phyloP scores from a whole-genome alignment of 2,888 invertebrate species.

The Aspidiotus rigidus region DNA sequence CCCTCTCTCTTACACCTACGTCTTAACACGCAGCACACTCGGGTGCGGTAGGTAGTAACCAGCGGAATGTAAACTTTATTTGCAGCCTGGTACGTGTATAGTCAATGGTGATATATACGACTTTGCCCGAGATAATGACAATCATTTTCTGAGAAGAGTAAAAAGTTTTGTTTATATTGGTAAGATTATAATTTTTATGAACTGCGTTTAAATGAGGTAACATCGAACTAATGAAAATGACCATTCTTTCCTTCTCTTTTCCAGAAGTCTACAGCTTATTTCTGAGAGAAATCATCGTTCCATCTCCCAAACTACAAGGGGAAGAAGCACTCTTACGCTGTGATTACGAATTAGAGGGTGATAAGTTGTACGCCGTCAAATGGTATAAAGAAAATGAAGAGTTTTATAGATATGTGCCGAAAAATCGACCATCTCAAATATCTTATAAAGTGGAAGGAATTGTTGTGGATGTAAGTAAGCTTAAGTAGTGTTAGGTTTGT shows the following conservation, averaged over 20 bases:
- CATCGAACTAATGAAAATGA: not conserved
- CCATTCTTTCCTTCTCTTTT: not conserved
- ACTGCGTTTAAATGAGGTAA: too few relatives aligned
- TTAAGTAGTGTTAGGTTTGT: too few relatives aligned
- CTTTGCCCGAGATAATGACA: too few relatives aligned
- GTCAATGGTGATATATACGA: too few relatives aligned
- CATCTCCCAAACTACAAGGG: conserved; percentile 55
- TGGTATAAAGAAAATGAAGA: conserved; percentile 80
- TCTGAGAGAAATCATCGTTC: conserved; percentile 49
- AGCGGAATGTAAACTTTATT: too few relatives aligned
- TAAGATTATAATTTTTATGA: too few relatives aligned
- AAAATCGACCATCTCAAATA: conserved; percentile 46
- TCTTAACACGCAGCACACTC: too few relatives aligned
- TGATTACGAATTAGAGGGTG: conserved; percentile 56
- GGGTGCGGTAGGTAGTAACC: too few relatives aligned
- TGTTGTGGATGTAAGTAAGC: conserved; percentile 55
- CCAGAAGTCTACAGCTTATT: conserved; percentile 19
- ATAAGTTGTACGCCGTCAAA: conserved; percentile 67
- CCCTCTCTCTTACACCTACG: too few relatives aligned
- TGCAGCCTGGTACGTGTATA: too few relatives aligned
- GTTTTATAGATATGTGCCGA: conserved; percentile 70
- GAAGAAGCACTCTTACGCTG: conserved; percentile 58
- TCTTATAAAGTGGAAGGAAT: conserved; percentile 61
- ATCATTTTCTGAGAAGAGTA: too few relatives aligned
- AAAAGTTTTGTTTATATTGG: too few relatives aligned